Evolutionary conservation across 2,113 vertebrate species (phyloP).

Genomic region (Pheucticus melanocephalus): DNA sequence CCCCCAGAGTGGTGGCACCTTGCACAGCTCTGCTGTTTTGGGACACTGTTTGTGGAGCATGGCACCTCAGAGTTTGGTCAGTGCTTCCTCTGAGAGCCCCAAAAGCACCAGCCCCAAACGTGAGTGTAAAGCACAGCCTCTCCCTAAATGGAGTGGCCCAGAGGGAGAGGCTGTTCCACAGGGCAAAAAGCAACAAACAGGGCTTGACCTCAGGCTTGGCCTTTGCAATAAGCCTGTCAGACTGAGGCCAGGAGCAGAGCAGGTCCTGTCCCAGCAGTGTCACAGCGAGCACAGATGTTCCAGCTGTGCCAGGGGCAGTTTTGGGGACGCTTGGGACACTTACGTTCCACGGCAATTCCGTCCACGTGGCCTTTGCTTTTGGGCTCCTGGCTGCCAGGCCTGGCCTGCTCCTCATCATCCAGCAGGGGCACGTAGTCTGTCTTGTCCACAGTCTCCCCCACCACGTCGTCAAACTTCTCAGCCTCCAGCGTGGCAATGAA

Average conservation of each 20-base stretch:
- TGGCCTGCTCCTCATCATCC: slow-evolving; percentile 73
- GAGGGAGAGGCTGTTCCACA: accelerated
- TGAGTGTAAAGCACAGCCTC: accelerated
- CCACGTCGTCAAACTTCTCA: slow-evolving; percentile 86
- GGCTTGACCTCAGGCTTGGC: accelerated
- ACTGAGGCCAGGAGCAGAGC: background rate
- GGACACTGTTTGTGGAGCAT: accelerated
- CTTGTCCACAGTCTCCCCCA: slow-evolving; percentile 91
- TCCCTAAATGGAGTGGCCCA: background rate
- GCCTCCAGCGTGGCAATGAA: slow-evolving; percentile 89
- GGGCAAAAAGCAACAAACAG: background rate
- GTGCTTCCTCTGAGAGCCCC: background rate
- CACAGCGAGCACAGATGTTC: accelerated
- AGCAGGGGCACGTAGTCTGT: slow-evolving; percentile 88
- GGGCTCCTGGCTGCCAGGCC: slow-evolving; percentile 60
- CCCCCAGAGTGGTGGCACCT: background rate
- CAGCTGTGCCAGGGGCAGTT: accelerated
- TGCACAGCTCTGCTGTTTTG: background rate
- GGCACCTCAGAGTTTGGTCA: background rate
- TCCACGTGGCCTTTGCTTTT: slow-evolving; percentile 63
- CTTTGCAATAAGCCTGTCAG: accelerated
- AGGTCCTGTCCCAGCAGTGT: accelerated
- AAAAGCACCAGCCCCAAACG: background rate
- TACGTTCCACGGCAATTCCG: slow-evolving; percentile 50
- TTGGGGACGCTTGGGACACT: background rate